These are phyloP conservation scores for Columba janthina DNA, from an alignment of 2,113 vertebrate genomes.

Conservation along the genomic window DNA sequence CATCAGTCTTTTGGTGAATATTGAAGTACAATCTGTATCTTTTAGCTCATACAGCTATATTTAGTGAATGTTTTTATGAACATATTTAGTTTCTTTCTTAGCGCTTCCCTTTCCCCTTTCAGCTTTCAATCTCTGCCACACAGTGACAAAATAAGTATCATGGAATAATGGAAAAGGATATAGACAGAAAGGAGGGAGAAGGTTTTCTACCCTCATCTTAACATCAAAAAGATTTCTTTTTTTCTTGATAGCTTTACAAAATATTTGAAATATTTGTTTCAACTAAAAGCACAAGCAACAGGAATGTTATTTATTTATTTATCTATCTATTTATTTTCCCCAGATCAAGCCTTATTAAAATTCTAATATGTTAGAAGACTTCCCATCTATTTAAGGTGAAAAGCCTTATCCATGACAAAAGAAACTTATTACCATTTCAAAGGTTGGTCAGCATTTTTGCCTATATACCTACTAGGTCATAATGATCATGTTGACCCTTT, in stretches of 20 bases:
- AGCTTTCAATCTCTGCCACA: not conserved
- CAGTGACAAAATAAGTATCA: not conserved
- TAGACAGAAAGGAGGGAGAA: not conserved
- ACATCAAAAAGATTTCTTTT: not conserved
- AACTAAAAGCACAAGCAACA: not conserved
- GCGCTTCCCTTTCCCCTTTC: not conserved
- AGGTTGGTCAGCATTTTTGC: slow-evolving; percentile 32
- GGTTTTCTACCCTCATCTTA: not conserved
- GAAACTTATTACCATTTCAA: slow-evolving; percentile 38
- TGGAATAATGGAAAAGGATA: not conserved
- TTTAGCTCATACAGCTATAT: not conserved
- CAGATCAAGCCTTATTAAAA: slow-evolving; percentile 15
- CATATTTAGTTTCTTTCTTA: not conserved
- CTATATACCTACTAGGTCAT: not conserved
- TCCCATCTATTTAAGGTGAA: slow-evolving; percentile 13
- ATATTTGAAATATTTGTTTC: not conserved
- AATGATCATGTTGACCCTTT: slow-evolving; percentile 33
- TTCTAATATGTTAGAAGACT: not conserved
- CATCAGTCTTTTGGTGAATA: not conserved
- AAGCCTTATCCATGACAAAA: slow-evolving; percentile 16
- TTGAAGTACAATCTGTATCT: not conserved
- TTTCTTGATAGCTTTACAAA: not conserved
- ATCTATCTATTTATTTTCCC: too few relatives aligned
- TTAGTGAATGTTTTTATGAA: not conserved
- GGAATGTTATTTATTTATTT: not conserved